A percentile compares a stretch with the other conserved stretches of the same genome.
phyloP scores from a whole-genome alignment of 2,797 vertebrate genomes.

The Apodemus agrarius region DNA sequence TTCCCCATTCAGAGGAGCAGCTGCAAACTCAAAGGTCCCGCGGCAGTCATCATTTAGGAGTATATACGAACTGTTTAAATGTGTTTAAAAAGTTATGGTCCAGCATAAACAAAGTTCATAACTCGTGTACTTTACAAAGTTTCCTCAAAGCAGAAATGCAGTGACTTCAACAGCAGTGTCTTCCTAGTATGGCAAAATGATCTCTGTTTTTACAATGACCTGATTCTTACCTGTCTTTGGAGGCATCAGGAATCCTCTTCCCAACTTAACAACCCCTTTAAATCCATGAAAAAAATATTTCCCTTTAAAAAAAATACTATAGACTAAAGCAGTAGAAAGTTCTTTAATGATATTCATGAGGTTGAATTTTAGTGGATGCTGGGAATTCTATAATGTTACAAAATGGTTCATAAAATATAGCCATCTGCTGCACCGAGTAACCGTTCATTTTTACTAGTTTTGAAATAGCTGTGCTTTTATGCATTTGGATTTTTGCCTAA shows the following conservation, averaged over 20 bases:
- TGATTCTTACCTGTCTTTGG: background rate
- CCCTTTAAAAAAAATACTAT: conserved; percentile 38
- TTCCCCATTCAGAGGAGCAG: background rate
- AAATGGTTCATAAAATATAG: conserved; percentile 81
- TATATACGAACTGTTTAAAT: background rate
- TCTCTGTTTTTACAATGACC: background rate
- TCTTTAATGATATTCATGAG: conserved; percentile 75
- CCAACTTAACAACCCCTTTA: conserved; percentile 16
- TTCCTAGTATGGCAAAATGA: background rate
- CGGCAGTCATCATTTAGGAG: background rate
- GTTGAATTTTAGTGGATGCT: conserved; percentile 69
- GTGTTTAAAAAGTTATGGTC: background rate
- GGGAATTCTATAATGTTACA: conserved; percentile 73
- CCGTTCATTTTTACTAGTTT: conserved; percentile 82
- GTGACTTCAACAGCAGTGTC: background rate
- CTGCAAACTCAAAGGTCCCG: background rate
- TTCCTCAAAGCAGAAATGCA: background rate
- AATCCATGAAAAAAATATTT: background rate
- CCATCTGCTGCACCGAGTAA: conserved; percentile 81
- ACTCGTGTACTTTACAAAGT: background rate
- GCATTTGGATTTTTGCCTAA: conserved; percentile 78
- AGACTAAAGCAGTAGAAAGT: background rate
- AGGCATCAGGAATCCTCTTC: background rate
- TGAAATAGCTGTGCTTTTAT: conserved; percentile 80
- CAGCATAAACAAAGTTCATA: conserved; percentile 1